Evolutionary conservation across 2,113 vertebrate species (phyloP).

Genomic region (Peromyscus maniculatus): DNA sequence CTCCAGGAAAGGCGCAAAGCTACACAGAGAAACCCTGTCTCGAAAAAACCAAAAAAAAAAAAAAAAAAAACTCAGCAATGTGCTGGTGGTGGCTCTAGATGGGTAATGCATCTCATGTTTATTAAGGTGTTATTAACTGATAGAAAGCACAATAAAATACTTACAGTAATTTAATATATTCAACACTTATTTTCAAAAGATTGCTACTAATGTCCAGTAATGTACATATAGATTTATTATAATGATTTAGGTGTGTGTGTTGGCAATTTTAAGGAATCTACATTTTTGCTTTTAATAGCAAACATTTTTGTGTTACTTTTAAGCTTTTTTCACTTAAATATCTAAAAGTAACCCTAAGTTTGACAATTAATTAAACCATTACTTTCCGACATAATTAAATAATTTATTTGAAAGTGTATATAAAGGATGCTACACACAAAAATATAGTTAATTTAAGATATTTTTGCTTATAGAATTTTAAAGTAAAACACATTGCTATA

Average conservation of each 20-base stretch:
- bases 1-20: too few relatives aligned
- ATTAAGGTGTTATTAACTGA: not conserved
- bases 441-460: not conserved
- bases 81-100: not conserved
- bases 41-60: too few relatives aligned
- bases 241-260: not conserved
- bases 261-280: not conserved
- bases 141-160: not conserved
- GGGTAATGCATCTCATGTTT: not conserved
- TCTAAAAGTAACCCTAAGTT: not conserved
- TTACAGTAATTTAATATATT: not conserved
- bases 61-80: slow-evolving; percentile 13
- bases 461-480: not conserved
- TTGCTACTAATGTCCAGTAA: not conserved
- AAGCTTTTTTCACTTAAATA: not conserved
- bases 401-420: slow-evolving; percentile 18
- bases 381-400: not conserved
- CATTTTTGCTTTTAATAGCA: not conserved
- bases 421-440: not conserved
- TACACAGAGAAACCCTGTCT: too few relatives aligned
- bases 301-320: not conserved
- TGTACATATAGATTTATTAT: not conserved
- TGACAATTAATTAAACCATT: not conserved
- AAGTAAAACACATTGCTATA: slow-evolving; percentile 7
- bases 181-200: not conserved